Conservation (phyloP, 2,113 vertebrate species). For the Sapajus apella region DNA sequence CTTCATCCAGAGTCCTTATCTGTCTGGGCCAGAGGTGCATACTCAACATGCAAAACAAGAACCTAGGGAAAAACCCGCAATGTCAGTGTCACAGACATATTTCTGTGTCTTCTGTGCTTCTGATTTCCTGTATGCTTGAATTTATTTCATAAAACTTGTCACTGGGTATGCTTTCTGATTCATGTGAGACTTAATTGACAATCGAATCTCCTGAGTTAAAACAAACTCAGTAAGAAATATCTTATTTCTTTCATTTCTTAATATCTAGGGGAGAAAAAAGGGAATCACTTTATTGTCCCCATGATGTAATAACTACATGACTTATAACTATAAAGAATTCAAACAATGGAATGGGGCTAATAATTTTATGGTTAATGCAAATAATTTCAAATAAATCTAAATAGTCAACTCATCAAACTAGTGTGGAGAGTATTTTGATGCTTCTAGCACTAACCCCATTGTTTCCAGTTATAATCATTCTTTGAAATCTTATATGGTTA, state of each 20-base stretch:
- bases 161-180: not conserved
- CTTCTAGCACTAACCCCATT: not conserved
- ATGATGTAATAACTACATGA: not conserved
- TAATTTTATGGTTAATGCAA: not conserved
- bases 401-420: not conserved
- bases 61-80: no score
- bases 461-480: not conserved
- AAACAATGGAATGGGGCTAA: not conserved
- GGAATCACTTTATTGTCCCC: no score
- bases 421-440: not conserved
- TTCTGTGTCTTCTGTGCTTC: not conserved
- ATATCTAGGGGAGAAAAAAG: not conserved
- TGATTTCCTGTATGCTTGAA: not conserved
- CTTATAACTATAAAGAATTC: not conserved
- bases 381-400: not conserved
- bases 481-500: not conserved
- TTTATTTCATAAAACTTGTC: not conserved
- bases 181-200: not conserved
- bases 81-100: not conserved
- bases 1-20: not conserved
- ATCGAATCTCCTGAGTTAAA: not conserved
- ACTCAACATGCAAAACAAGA: not conserved
- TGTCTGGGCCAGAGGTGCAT: not conserved
- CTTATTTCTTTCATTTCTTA: not conserved
- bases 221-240: not conserved